phyloP scores from a whole-genome alignment of 2,113 vertebrate genomes.

The Dinomys branickii region DNA sequence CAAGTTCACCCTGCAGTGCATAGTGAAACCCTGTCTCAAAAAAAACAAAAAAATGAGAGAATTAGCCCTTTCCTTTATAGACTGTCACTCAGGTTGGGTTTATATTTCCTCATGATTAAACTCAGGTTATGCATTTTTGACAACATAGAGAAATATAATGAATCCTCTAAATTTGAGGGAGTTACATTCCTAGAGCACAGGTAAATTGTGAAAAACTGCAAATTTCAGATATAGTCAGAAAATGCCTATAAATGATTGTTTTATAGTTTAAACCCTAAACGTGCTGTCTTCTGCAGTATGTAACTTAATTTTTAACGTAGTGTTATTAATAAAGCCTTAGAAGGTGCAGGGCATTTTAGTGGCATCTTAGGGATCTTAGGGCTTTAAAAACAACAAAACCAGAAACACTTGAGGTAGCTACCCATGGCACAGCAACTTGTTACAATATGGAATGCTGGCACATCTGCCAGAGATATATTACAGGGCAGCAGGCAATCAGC shows the following conservation, averaged over 20 bases:
- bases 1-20: no score
- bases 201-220: background rate
- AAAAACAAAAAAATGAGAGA: no score
- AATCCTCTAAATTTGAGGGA: background rate
- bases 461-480: background rate
- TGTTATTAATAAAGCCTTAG: background rate
- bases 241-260: background rate
- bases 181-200: background rate
- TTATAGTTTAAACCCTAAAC: background rate
- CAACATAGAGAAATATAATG: background rate
- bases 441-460: background rate
- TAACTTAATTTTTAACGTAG: background rate
- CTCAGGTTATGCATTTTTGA: background rate
- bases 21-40: no score
- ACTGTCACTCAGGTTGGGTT: background rate
- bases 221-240: background rate
- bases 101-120: background rate
- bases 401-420: background rate
- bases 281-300: background rate
- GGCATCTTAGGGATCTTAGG: background rate
- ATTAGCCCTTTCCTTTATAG: background rate
- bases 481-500: background rate
- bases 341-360: background rate
- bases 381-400: background rate
- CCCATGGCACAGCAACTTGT: background rate